Percentiles rank a stretch among this genome's conserved stretches.
Conservation (phyloP, 2,888 invertebrate species). For the Sicus ferrugineus region DNA sequence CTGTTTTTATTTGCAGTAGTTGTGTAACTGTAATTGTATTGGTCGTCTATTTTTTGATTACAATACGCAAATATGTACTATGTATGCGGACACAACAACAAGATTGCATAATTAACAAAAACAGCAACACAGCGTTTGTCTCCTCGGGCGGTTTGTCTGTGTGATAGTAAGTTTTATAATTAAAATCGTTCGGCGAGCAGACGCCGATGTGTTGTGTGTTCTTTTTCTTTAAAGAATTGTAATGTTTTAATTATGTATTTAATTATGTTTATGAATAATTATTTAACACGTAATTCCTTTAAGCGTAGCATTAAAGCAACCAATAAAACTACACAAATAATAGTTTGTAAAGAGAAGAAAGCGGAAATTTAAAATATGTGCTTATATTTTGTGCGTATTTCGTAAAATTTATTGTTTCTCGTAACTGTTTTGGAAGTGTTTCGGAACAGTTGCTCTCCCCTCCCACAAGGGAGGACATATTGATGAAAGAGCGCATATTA, state of each 20-base stretch:
- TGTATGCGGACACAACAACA: not conserved
- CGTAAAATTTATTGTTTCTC: conserved; percentile 24
- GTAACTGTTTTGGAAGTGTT: conserved; percentile 20
- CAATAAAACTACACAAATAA: conserved; percentile 16
- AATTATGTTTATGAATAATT: conserved; percentile 20
- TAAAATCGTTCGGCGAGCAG: conserved; percentile 49
- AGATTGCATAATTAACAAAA: conserved; percentile 20
- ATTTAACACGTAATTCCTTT: conserved; percentile 17
- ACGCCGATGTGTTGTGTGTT: not conserved
- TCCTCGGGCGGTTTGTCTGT: conserved; percentile 60
- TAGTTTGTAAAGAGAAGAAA: conserved; percentile 32
- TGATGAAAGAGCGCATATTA: conserved; percentile 39
- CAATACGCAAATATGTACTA: not conserved
- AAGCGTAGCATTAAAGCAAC: conserved; percentile 32
- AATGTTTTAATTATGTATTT: conserved; percentile 13
- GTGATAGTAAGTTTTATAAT: conserved; percentile 65
- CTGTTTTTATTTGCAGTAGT: not conserved
- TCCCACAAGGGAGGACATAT: too few relatives aligned
- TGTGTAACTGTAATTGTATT: conserved; percentile 6
- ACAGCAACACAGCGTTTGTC: conserved; percentile 21
- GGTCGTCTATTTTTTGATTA: conserved; percentile 2
- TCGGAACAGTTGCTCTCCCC: conserved; percentile 36
- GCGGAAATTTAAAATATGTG: conserved; percentile 15
- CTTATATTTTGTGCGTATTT: conserved; percentile 35
- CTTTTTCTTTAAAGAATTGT: not conserved